These are phyloP conservation scores for Zenarchopterus dispar DNA, from an alignment of 2,797 vertebrate species.

Conservation along the genomic window DNA sequence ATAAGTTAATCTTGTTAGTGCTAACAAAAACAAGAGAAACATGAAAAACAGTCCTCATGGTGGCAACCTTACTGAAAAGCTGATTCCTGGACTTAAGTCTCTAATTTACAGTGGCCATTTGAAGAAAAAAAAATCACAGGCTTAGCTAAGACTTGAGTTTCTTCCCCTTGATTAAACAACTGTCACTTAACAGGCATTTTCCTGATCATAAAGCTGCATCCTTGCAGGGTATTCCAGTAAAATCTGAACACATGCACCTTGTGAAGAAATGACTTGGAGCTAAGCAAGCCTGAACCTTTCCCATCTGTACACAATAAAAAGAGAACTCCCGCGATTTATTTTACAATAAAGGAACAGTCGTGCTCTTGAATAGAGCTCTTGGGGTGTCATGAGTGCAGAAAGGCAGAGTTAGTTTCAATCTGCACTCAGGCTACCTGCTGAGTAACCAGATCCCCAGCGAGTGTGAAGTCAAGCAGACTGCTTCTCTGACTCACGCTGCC, in stretches of 20 bases:
- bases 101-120: conserved; percentile 46
- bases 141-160: conserved; percentile 11
- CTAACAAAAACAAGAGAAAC: conserved; percentile 67
- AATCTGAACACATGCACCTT: conserved; percentile 43
- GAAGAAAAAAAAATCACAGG: conserved; percentile 37
- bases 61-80: conserved; percentile 64
- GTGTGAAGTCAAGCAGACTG: conserved; percentile 79
- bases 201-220: conserved; percentile 21
- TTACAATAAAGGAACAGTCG: conserved; percentile 67
- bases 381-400: conserved; percentile 58
- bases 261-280: conserved; percentile 47
- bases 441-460: conserved; percentile 78
- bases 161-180: conserved; percentile 18
- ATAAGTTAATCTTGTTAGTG: conserved; percentile 74
- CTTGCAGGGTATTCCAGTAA: conserved; percentile 32
- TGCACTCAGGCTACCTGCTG: conserved; percentile 78
- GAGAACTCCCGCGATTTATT: conserved; percentile 55
- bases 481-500: conserved; percentile 71
- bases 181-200: conserved; percentile 14
- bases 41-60: conserved; percentile 66
- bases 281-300: conserved; percentile 47
- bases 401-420: conserved; percentile 77
- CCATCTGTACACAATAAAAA: conserved; percentile 67
- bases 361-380: conserved; percentile 63
- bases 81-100: conserved; percentile 56